Conservation (phyloP, 2,888 invertebrate species). For the Chaetoderma sp. region DNA sequence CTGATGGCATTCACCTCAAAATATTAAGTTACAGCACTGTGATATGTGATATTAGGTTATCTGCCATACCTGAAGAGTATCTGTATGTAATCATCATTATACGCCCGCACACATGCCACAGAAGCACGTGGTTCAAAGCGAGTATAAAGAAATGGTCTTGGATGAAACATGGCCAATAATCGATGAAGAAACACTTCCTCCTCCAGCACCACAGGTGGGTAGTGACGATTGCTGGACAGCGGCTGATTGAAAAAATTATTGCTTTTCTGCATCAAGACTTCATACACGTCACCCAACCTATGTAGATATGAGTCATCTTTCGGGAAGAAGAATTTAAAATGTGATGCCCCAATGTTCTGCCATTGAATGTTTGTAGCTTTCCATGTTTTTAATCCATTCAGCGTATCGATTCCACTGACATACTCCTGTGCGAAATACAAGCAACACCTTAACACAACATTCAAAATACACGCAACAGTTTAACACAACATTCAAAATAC, state of each 20-base stretch:
- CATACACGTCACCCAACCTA: slow-evolving; percentile 30
- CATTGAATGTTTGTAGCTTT: slow-evolving; percentile 34
- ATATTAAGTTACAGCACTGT: too few relatives aligned
- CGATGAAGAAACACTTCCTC: slow-evolving; percentile 51
- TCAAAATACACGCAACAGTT: too few relatives aligned
- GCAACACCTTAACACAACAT: too few relatives aligned
- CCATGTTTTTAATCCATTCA: slow-evolving; percentile 57
- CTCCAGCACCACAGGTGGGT: slow-evolving; percentile 50
- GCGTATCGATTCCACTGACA: slow-evolving; percentile 35
- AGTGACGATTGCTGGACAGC: slow-evolving; percentile 56
- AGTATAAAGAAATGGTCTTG: slow-evolving; percentile 60
- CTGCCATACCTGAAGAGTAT: slow-evolving; percentile 62
- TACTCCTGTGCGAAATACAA: too few relatives aligned
- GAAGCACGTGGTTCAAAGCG: slow-evolving; percentile 63
- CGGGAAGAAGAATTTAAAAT: slow-evolving; percentile 57
- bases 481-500: too few relatives aligned
- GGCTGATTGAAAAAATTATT: background rate
- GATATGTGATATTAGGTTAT: background rate
- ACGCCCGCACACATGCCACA: slow-evolving; percentile 56
- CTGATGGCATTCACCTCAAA: too few relatives aligned
- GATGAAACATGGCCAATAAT: slow-evolving; percentile 63
- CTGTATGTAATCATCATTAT: slow-evolving; percentile 55
- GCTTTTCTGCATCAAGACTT: slow-evolving; percentile 16
- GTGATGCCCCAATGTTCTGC: slow-evolving; percentile 51
- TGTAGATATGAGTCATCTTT: slow-evolving; percentile 3